phyloP scores from a whole-genome alignment of 2,113 vertebrate species.

The Sus scrofa region DNA sequence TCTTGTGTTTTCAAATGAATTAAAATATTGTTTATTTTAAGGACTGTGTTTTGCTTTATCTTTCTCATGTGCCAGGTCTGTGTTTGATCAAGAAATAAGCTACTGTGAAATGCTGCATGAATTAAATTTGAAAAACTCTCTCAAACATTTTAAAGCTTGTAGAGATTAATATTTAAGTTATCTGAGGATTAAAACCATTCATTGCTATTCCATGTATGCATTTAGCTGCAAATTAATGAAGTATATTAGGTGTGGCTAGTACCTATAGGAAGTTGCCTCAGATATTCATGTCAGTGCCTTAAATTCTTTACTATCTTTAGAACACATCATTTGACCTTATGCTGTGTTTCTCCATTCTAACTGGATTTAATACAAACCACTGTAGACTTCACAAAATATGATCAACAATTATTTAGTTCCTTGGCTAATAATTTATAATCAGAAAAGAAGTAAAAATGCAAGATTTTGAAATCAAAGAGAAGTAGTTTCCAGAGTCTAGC shows the following conservation, averaged over 20 bases:
- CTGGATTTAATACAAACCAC: neutral
- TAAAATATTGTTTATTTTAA: neutral
- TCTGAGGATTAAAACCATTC: conserved; percentile 7
- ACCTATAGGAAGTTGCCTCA: neutral
- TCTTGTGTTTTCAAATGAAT: neutral
- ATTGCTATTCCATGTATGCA: conserved; percentile 41
- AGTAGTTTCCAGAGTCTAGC: neutral
- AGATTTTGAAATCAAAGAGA: neutral
- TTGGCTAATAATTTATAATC: conserved; percentile 15
- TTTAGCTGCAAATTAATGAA: conserved; percentile 10
- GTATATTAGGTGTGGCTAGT: neutral
- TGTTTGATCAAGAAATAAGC: neutral
- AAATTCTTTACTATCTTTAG: neutral
- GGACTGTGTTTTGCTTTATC: neutral
- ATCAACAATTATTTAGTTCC: neutral
- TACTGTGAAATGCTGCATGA: neutral
- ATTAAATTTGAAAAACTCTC: conserved; percentile 23
- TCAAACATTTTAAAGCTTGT: neutral
- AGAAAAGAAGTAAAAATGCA: conserved; percentile 44
- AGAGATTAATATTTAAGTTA: conserved; percentile 25
- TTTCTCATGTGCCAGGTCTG: neutral
- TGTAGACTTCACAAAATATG: conserved; percentile 5
- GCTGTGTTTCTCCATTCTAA: neutral
- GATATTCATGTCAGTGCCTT: neutral
- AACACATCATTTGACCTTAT: neutral